Evolutionary conservation across 2,888 invertebrate species (phyloP).

Genomic region (Tolmerus cingulatus): DNA sequence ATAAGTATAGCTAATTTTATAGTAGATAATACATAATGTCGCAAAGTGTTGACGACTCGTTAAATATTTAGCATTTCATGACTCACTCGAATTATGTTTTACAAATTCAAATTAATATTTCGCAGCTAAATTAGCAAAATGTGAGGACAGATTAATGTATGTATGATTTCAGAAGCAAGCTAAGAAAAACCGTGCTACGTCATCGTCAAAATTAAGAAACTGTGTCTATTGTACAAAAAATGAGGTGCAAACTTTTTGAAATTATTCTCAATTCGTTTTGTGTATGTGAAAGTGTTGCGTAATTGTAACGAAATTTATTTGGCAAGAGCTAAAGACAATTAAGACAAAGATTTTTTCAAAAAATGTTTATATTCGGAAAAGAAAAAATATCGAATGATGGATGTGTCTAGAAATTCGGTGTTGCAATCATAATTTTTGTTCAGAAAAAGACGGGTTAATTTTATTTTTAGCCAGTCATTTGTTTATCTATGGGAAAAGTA

Average conservation of each 20-base stretch:
- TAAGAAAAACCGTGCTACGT: not conserved
- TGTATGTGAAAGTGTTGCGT: not conserved
- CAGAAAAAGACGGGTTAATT: not conserved
- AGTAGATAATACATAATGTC: not conserved
- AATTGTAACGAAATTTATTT: not conserved
- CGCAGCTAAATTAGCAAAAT: not conserved
- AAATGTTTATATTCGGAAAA: not conserved
- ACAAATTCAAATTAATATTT: not conserved
- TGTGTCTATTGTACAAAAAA: not conserved
- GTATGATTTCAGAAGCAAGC: not conserved
- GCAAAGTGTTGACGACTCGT: not conserved
- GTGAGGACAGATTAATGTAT: not conserved
- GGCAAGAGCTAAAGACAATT: not conserved
- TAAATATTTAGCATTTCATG: not conserved
- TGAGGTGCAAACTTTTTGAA: not conserved
- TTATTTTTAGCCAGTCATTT: not conserved
- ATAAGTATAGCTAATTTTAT: not conserved
- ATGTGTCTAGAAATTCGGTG: not conserved
- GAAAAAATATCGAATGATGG: not conserved
- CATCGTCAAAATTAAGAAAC: not conserved
- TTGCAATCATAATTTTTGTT: not conserved
- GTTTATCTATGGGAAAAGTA: not conserved
- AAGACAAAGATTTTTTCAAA: not conserved
- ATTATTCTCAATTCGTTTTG: not conserved
- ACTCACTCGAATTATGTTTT: not conserved